Base-by-base conservation (phyloP, 1,140 invertebrate genomes). In the Drosophila baimaii region DNA sequence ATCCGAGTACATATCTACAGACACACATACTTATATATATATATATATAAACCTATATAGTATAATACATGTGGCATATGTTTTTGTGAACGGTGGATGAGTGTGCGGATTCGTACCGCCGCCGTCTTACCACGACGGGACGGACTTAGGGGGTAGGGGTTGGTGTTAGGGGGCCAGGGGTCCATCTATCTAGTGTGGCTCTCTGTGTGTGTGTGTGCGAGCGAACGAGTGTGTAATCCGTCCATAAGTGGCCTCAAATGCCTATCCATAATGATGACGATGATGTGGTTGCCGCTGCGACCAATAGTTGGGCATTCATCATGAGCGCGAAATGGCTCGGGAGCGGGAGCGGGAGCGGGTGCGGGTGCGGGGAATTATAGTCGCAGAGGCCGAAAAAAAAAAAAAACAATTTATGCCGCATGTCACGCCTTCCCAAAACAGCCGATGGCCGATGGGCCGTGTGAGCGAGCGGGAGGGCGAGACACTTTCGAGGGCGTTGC, bases 161-260 rank as follows among this genome's bases (percentile, higher is more conserved):
- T n/a, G n/a, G n/a, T n/a, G n/a, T n/a, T 2, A 2, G 46, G 23
- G 46, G 23, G 29, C 7, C 8, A 44, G 41, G 27, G 27, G 27
- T n/a, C n/a, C n/a, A n/a, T n/a, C n/a, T n/a, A n/a, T n/a, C n/a
- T n/a, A n/a, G n/a, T n/a, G n/a, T n/a, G 29, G 54, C 8, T 39
- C 23, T 35, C 19, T 75, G 17, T 54, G 35, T 41, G 27, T 15
- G 1, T 31, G 7, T 63, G n/a, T 49, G 49, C 21, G 33, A 41
- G 33, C 23, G 33, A 12, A 41, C 25, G 62, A 31, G 62, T 79
- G 75, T 76, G 65, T 83, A 83, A 83, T 83, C 72, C 79, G 81
- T 43, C 62, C 81, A 68, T 84, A 84, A 84, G 81, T 84, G 81
- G 81, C 81, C 77, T 73, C 77, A 77, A 65, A 71, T 80, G 72